Evolutionary conservation across 2,888 invertebrate genomes (phyloP).

Genomic region (Ganaspis brasiliensis): DNA sequence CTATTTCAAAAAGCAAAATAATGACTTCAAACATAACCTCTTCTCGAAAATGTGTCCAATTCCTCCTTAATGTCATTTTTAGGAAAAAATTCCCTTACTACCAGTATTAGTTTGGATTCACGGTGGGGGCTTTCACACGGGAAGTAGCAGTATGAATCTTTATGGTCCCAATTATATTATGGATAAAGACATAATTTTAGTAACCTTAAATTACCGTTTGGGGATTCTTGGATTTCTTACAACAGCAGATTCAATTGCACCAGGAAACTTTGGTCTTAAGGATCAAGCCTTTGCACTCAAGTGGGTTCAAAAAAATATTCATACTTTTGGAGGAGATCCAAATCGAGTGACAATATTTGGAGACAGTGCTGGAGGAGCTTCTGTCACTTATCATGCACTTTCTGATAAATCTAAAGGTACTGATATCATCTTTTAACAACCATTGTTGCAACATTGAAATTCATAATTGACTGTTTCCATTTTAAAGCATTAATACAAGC

Average conservation of each 20-base stretch:
- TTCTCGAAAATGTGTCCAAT: no score
- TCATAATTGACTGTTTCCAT: no score
- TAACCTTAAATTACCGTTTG: slow-evolving; percentile 67
- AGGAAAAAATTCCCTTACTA: slow-evolving; percentile 55
- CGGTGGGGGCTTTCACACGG: slow-evolving; percentile 89
- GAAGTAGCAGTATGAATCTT: slow-evolving; percentile 85
- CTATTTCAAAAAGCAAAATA: no score
- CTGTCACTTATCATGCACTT: slow-evolving; percentile 61
- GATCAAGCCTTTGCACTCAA: slow-evolving; percentile 63
- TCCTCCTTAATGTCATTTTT: no score
- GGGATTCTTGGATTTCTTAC: slow-evolving; percentile 65
- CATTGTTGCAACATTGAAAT: no score
- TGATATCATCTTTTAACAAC: no score
- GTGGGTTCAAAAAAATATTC: slow-evolving; percentile 62
- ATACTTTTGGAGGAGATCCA: slow-evolving; percentile 61
- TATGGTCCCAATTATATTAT: slow-evolving; percentile 63
- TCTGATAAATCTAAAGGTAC: slow-evolving; percentile 56
- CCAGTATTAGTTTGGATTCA: slow-evolving; percentile 90
- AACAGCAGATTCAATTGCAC: slow-evolving; percentile 59
- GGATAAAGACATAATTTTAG: slow-evolving; percentile 65
- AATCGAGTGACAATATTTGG: slow-evolving; percentile 61
- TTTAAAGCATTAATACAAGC: no score
- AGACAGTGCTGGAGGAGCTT: slow-evolving; percentile 61
- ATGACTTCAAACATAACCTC: no score
- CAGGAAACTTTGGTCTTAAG: slow-evolving; percentile 64